Percentiles rank a stretch among this genome's conserved stretches.
Evolutionary conservation across 2,797 vertebrate species (phyloP).

Genomic region (Xenops minutus): DNA sequence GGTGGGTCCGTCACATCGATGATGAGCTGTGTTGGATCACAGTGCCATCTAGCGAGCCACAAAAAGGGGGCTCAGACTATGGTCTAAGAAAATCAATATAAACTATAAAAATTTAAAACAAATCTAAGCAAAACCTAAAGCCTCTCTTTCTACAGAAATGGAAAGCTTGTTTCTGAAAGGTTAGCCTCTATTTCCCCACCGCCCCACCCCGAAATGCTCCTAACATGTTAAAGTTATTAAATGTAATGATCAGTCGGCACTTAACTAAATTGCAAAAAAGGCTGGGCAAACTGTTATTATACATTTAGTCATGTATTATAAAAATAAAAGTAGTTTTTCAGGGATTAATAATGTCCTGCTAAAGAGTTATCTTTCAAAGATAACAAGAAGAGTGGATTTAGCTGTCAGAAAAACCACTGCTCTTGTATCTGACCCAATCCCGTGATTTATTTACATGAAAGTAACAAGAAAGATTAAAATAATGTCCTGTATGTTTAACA

Average conservation of each 20-base stretch:
- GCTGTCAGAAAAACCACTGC: neutral
- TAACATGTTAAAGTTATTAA: neutral
- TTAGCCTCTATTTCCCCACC: neutral
- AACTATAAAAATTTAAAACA: neutral
- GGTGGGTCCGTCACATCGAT: accelerated
- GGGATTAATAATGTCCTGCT: neutral
- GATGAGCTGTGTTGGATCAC: neutral
- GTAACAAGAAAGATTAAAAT: neutral
- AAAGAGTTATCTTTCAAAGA: neutral
- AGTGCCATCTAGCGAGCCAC: slow-evolving; percentile 66
- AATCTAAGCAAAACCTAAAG: neutral
- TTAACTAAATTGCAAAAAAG: neutral
- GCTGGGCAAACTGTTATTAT: neutral
- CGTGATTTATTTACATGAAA: neutral
- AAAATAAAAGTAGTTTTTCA: neutral
- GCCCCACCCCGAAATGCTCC: neutral
- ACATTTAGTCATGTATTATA: neutral
- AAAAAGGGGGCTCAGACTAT: accelerated
- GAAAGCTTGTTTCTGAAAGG: neutral
- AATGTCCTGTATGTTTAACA: neutral
- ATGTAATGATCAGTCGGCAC: neutral
- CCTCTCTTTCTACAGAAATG: neutral
- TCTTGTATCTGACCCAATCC: neutral
- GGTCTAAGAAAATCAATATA: accelerated
- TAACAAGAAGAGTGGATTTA: neutral